Evolutionary conservation across 2,113 vertebrate genomes (phyloP).

Genomic region (Caranx ignobilis): DNA sequence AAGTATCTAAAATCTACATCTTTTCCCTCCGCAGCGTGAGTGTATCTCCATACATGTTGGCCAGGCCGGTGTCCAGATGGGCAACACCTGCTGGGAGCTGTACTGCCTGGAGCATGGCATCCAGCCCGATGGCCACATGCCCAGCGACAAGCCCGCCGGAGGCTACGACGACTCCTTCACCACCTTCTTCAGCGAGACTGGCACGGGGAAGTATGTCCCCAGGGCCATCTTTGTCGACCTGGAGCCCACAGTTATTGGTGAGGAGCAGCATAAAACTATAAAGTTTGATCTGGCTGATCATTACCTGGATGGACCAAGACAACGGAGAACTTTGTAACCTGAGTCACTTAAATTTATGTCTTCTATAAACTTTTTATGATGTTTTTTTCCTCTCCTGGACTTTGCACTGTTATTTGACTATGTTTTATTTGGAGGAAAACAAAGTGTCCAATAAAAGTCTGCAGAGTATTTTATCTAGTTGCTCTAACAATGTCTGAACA

Average conservation of each 20-base stretch:
- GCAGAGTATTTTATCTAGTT: no score
- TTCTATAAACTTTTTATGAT: no score
- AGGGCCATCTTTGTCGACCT: constrained; percentile 79
- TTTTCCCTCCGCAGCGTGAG: constrained; percentile 58
- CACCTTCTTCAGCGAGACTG: constrained; percentile 79
- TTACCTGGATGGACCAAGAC: not conserved
- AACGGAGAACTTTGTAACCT: no score
- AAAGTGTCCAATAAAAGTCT: no score
- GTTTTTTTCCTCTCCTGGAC: no score
- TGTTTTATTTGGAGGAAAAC: no score
- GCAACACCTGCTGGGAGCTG: constrained; percentile 78
- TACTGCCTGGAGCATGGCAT: constrained; percentile 78
- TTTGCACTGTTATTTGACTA: no score
- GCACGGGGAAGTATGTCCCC: constrained; percentile 75
- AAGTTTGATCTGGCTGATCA: constrained; percentile 1
- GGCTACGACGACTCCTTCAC: constrained; percentile 78
- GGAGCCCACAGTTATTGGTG: constrained; percentile 79
- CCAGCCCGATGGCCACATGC: constrained; percentile 73
- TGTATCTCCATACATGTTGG: constrained; percentile 75
- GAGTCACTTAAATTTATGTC: no score
- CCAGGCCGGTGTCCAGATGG: constrained; percentile 78
- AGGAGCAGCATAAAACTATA: constrained; percentile 21
- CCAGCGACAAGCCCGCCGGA: not conserved
- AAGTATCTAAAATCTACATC: not conserved
- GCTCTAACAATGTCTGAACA: no score